A percentile compares a stretch with the other conserved stretches of the same genome.
Conservation (phyloP, 2,888 invertebrate genomes). For the Auanema sp. region DNA sequence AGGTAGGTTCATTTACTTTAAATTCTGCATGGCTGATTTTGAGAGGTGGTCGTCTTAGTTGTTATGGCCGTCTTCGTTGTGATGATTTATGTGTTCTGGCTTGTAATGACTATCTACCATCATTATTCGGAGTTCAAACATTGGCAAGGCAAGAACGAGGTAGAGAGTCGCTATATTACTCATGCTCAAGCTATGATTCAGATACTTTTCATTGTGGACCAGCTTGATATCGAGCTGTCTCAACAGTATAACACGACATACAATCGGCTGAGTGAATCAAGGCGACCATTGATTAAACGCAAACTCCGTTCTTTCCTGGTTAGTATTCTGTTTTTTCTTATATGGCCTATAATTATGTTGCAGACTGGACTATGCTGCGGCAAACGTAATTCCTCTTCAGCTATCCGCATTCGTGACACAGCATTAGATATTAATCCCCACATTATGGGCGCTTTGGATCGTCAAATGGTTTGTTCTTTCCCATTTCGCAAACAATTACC, state of each 20-base stretch:
- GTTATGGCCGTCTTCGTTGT: conserved; percentile 25
- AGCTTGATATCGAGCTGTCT: conserved; percentile 31
- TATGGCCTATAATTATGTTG: too few relatives aligned
- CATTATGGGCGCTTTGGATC: too few relatives aligned
- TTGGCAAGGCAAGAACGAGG: conserved; percentile 30
- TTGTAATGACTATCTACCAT: conserved; percentile 16
- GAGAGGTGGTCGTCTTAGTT: conserved; percentile 26
- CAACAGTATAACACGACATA: conserved; percentile 22
- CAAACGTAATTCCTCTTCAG: too few relatives aligned
- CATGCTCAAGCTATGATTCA: background rate
- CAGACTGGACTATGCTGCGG: too few relatives aligned
- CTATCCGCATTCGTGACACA: too few relatives aligned
- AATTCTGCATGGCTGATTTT: conserved; percentile 17
- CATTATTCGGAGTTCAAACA: conserved; percentile 21
- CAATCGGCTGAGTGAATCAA: too few relatives aligned
- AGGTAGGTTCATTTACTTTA: conserved; percentile 9
- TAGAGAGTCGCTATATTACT: background rate
- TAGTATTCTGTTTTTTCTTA: too few relatives aligned
- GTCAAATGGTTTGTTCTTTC: too few relatives aligned
- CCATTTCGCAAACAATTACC: too few relatives aligned
- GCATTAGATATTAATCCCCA: too few relatives aligned
- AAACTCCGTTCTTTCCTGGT: too few relatives aligned
- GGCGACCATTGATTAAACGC: too few relatives aligned
- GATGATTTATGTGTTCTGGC: conserved; percentile 22
- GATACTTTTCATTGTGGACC: conserved; percentile 32